phyloP scores from a whole-genome alignment of 2,888 invertebrate genomes.

The Apodemia mormo region DNA sequence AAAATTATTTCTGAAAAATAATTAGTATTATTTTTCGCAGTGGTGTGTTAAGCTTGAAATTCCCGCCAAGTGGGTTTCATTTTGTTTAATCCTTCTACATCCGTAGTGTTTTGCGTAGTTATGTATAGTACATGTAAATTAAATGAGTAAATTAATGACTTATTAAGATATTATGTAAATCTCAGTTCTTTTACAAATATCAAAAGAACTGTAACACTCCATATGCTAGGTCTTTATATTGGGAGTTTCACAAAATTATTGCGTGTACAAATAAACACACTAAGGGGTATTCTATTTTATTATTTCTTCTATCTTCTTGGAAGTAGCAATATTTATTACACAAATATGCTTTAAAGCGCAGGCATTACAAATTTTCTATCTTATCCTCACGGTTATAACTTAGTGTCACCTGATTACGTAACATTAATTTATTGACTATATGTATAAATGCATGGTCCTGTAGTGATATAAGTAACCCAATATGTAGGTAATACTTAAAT shows the following conservation, averaged over 20 bases:
- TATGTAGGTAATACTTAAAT: conserved; percentile 24
- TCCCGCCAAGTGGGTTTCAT: not conserved
- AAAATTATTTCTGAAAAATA: not conserved
- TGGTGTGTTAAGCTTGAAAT: no score
- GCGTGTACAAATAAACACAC: not conserved
- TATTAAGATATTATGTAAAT: not conserved
- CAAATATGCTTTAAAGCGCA: not conserved
- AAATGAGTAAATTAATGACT: not conserved
- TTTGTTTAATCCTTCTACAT: not conserved
- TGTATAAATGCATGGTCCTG: conserved; percentile 51
- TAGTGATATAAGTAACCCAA: conserved; percentile 47
- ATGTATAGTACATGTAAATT: not conserved
- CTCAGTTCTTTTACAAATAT: not conserved
- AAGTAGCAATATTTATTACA: not conserved
- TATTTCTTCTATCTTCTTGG: not conserved
- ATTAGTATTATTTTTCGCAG: not conserved
- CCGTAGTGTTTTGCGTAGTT: not conserved
- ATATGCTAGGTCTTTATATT: no score
- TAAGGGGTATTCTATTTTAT: not conserved
- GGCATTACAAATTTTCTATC: not conserved
- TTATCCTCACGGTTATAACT: not conserved
- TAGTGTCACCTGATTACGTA: not conserved
- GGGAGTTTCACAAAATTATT: not conserved
- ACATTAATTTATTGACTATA: conserved; percentile 1
- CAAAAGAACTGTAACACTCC: no score